Evolutionary conservation across 2,113 vertebrate genomes (phyloP), one percentile per base, ranked within the genome.

Genomic region (Speoplatyrhinus poulsoni): DNA sequence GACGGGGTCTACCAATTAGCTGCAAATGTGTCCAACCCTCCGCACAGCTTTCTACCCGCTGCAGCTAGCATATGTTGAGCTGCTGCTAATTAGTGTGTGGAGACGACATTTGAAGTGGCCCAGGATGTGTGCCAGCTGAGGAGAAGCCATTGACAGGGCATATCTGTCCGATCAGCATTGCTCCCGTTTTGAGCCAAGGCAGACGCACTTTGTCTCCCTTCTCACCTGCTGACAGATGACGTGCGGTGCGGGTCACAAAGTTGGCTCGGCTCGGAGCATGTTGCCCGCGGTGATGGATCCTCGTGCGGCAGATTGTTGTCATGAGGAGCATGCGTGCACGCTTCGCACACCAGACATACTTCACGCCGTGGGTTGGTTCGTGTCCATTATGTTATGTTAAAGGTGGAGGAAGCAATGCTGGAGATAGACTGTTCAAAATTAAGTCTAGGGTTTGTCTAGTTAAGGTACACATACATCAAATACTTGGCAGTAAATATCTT

Each of bases 31-130:
- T 82, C 36, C 53, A 73, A 53, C 11, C 70, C 64, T n/a, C 19
- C 62, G 60, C 41, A 12, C 36, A 41, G 36, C 7, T 5, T 41
- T 41, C 36, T 8, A 41, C 36, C 36, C 46, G 63, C 52, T 10
- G 5, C 55, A 73, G 70, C 62, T 70, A 71, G 81, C 84, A 88
- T 88, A 19, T 19, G 26, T 26, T 26, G 26, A 26, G 26, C 26
- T 26, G 26, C 80, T 91, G 79, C 78, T 89, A 83, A 89, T 91
- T 83, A 90, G 65, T 68, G 70, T 77, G 68, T 77, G 59, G 65
- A 77, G 70, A 79, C 75, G 46, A 50, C 76, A 70, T 70, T 78
- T 82, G 76, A 85, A 82, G 73, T 57, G 46, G 62, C 69, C 65
- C 41, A 46, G 65, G 16, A 86, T 75, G 75, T 75, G 63, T 47